These are phyloP conservation scores for Chrysomela aeneicollis DNA, from an alignment of 2,888 invertebrate species.

Conservation along the genomic window DNA sequence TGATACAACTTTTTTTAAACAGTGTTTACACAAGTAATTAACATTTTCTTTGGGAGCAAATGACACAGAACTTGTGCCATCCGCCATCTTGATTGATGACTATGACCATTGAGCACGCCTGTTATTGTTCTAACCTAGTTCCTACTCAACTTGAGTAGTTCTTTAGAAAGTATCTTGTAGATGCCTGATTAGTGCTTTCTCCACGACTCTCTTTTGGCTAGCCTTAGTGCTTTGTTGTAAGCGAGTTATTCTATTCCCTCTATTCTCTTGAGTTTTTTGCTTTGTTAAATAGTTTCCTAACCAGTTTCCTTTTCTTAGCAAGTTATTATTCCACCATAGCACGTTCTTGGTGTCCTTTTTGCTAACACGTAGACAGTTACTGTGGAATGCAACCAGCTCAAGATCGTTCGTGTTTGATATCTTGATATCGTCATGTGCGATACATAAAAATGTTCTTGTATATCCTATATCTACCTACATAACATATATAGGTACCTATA, in stretches of 20 bases:
- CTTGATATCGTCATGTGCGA: too few species aligned
- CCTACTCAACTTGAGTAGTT: too few species aligned
- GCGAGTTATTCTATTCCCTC: conserved; percentile 1
- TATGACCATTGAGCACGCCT: too few species aligned
- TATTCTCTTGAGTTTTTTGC: background rate
- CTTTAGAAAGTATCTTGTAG: too few species aligned
- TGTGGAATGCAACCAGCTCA: conserved; percentile 8
- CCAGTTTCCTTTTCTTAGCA: background rate
- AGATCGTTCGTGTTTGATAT: background rate
- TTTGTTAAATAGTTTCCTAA: background rate
- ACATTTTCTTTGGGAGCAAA: conserved; percentile 12
- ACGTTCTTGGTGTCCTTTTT: conserved; percentile 8
- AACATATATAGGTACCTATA: too few species aligned
- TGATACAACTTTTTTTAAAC: background rate
- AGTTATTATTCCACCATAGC: conserved; percentile 9
- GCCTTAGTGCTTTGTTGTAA: conserved; percentile 13
- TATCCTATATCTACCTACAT: too few species aligned
- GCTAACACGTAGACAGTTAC: conserved; percentile 7
- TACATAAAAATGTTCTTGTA: too few species aligned
- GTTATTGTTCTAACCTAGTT: too few species aligned
- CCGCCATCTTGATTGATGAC: background rate
- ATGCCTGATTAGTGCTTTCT: conserved; percentile 18
- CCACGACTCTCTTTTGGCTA: conserved; percentile 15
- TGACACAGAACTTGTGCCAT: background rate
- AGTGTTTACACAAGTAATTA: background rate